Base-by-base conservation (phyloP, 2,113 vertebrate species). In the Seriola quinqueradiata region DNA sequence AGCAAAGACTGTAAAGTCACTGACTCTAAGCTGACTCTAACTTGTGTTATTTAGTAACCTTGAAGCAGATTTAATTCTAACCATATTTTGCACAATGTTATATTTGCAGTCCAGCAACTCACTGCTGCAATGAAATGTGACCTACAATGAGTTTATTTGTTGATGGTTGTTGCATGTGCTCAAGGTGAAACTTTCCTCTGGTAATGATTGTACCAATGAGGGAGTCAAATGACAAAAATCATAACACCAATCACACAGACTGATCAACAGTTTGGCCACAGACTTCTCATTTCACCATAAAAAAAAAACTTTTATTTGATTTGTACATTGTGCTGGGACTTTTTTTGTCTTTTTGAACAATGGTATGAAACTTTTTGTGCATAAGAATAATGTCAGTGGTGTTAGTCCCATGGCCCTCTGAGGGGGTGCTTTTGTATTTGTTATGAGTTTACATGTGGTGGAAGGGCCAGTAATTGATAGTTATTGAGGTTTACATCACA, bases 161-260 rank as follows among this genome's bases (percentile, higher is more conserved):
- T 75, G 77, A 86, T 68, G 40, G 11, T 48, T 84, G 66, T 63
- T 86, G 70, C 77, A 64, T 82, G 78, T 74, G 38, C 42, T 75
- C 64, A 87, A 80, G 67, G 80, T 86, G 63, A 84, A 91, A 67
- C 76, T 57, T 57, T 87, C 60, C 81, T 70, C 46, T 82, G 44
- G 36, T 69, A 73, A 73, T 81, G 67, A 78, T 28, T 59, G 59
- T 46, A 42, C 16, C 42, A 54, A 84, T 84, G 46, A 70, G 32
- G 13, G 9, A 25, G 17, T 81, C 23, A 75, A 66, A 78, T 72
- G 19, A 54, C 61, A 80, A 8, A 4, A 83, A 58, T 66, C n/a
- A 67, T 23, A 83, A 54, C 57, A 55, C 4, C 21, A 69, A 17
- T 64, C 72, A 55, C 25, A 66, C 42, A 44, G 65, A 71, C 23